These are phyloP conservation scores for Drusus annulatus DNA, from an alignment of 1,140 invertebrate species.

Conservation along the genomic window DNA sequence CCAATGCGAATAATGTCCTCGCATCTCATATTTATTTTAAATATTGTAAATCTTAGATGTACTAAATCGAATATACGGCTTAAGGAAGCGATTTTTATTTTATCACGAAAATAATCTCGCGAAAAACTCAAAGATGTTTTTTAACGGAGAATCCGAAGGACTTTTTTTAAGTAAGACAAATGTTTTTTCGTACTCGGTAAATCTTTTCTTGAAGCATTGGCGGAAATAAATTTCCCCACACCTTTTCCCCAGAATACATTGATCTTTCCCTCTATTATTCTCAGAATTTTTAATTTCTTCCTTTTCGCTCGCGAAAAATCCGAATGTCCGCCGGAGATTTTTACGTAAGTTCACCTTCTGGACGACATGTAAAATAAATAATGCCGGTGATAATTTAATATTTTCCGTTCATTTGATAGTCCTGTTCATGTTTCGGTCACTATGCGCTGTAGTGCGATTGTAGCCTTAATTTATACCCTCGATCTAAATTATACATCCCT, in stretches of 20 bases:
- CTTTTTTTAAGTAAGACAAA: slow-evolving; percentile 15
- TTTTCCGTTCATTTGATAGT: too few species aligned
- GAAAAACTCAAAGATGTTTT: slow-evolving; percentile 13
- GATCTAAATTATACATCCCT: slow-evolving; percentile 6
- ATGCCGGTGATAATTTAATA: background rate
- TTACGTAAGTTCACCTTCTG: background rate
- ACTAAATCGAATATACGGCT: background rate
- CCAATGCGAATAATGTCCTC: too few species aligned
- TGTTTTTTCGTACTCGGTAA: slow-evolving; percentile 29
- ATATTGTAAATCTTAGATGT: too few species aligned
- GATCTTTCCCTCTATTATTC: slow-evolving; percentile 32
- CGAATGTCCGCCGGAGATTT: background rate
- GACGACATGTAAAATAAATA: background rate
- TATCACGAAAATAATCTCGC: background rate
- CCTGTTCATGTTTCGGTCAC: background rate
- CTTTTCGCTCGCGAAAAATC: background rate
- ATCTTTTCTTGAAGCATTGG: slow-evolving; percentile 27
- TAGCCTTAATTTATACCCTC: slow-evolving; percentile 5
- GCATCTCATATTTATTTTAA: too few species aligned
- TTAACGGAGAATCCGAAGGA: background rate
- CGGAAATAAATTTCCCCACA: slow-evolving; percentile 31
- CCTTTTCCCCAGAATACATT: slow-evolving; percentile 16
- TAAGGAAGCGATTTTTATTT: background rate
- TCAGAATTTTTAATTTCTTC: slow-evolving; percentile 33
- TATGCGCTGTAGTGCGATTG: background rate